Percentiles rank a stretch among this genome's conserved stretches.
Evolutionary conservation across 2,888 invertebrate species (phyloP).

Genomic region (Ochropleura leucogaster): DNA sequence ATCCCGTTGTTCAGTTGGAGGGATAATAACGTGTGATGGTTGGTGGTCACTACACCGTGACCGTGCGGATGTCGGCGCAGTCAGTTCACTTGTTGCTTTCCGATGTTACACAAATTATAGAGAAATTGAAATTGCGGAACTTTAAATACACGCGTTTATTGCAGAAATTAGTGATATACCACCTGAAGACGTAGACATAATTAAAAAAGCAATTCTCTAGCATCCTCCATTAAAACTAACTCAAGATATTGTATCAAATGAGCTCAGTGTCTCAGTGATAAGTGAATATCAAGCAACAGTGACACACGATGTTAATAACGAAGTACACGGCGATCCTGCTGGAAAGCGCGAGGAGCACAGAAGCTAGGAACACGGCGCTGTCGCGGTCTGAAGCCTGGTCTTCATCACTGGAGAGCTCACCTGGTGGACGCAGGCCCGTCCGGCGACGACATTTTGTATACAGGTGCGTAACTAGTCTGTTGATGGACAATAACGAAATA

Average conservation of each 20-base stretch:
- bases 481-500: neutral
- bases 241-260: slow-evolving; percentile 37
- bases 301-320: slow-evolving; percentile 92
- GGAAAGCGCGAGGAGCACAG: slow-evolving; percentile 91
- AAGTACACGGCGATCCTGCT: slow-evolving; percentile 93
- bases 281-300: slow-evolving; percentile 55
- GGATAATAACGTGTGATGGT: slow-evolving; percentile 79
- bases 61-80: slow-evolving; percentile 73
- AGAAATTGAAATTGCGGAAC: slow-evolving; percentile 46
- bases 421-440: slow-evolving; percentile 74
- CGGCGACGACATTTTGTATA: slow-evolving; percentile 81
- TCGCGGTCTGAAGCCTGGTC: slow-evolving; percentile 77
- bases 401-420: slow-evolving; percentile 80
- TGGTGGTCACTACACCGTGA: slow-evolving; percentile 81
- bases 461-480: slow-evolving; percentile 74
- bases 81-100: slow-evolving; percentile 75
- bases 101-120: slow-evolving; percentile 64
- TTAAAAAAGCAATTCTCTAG: slow-evolving; percentile 15
- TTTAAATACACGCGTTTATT: slow-evolving; percentile 10
- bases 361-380: slow-evolving; percentile 80
- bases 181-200: neutral
- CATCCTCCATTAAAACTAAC: slow-evolving; percentile 15
- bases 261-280: slow-evolving; percentile 51
- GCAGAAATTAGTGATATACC: slow-evolving; percentile 1
- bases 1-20: slow-evolving; percentile 85